Percentiles rank a stretch among this genome's conserved stretches.
phyloP scores from a whole-genome alignment of 2,888 invertebrate genomes.

The Aplocera efformata region DNA sequence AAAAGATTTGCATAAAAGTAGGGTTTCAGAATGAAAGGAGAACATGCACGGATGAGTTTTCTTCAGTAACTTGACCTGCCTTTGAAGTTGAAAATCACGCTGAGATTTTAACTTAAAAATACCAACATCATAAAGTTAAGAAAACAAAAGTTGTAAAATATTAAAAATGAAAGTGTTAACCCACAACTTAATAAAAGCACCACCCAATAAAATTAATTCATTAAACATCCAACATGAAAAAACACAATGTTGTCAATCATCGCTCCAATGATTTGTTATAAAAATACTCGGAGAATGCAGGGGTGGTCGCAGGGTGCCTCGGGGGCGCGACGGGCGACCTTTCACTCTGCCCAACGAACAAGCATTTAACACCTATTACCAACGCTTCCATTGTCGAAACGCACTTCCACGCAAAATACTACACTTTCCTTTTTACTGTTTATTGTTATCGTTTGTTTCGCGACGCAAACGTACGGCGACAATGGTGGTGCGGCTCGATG shows the following conservation, averaged over 20 bases:
- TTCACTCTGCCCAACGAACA: constrained; percentile 66
- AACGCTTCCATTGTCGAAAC: constrained; percentile 54
- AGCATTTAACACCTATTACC: constrained; percentile 75
- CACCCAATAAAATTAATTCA: constrained; percentile 40
- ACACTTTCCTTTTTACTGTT: constrained; percentile 78
- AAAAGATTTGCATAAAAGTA: too few species aligned
- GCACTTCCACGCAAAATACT: constrained; percentile 70
- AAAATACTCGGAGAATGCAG: constrained; percentile 47
- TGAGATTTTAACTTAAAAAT: too few species aligned
- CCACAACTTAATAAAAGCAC: background rate
- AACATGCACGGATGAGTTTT: too few species aligned
- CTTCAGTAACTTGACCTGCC: too few species aligned
- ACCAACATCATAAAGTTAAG: too few species aligned
- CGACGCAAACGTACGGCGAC: constrained; percentile 70
- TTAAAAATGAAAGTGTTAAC: background rate
- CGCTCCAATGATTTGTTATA: constrained; percentile 69
- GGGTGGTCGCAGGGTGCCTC: constrained; percentile 8
- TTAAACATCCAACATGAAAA: constrained; percentile 45
- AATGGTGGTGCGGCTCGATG: constrained; percentile 69
- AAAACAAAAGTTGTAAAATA: too few species aligned
- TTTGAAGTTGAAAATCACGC: too few species aligned
- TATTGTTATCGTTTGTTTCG: constrained; percentile 79
- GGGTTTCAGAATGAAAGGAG: too few species aligned
- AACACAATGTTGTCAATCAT: constrained; percentile 67
- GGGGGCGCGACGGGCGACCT: constrained; percentile 37